These are phyloP conservation scores for Glaucomys volans DNA, from an alignment of 2,113 vertebrate species.

Conservation along the genomic window DNA sequence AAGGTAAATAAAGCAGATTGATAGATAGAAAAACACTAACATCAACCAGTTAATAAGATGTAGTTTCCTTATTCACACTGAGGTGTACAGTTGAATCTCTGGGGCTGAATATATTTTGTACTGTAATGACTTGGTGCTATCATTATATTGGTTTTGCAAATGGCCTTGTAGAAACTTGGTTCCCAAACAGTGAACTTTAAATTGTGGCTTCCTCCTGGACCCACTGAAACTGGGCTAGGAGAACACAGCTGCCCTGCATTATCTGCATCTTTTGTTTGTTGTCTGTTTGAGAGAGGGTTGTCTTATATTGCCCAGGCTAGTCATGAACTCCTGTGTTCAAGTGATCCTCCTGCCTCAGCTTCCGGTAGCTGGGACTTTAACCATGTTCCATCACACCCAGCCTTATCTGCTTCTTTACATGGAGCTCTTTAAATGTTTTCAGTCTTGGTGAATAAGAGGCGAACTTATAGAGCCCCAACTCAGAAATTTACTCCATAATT, in stretches of 20 bases:
- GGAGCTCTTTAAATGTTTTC: background rate
- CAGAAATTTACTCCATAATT: background rate
- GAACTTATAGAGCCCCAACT: background rate
- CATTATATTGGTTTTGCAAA: background rate
- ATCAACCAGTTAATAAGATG: background rate
- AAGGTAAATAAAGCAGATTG: conserved; percentile 75
- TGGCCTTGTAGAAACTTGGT: background rate
- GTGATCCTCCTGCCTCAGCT: background rate
- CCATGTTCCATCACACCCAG: no score
- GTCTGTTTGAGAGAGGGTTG: background rate
- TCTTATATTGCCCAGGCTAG: background rate
- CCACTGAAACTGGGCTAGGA: background rate
- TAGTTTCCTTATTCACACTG: accelerated
- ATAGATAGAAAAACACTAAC: background rate
- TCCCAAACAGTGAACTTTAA: background rate
- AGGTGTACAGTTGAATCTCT: background rate
- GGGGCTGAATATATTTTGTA: background rate
- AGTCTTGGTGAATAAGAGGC: background rate
- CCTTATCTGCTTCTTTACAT: background rate
- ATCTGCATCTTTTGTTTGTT: background rate
- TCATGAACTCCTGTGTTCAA: background rate
- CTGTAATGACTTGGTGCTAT: background rate
- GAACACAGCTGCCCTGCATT: background rate
- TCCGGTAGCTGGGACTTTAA: background rate
- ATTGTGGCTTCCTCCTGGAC: background rate